A percentile compares a stretch with the other conserved stretches of the same genome.
phyloP scores from a whole-genome alignment of 2,797 vertebrate species.

The Sebastes ruberrimus region DNA sequence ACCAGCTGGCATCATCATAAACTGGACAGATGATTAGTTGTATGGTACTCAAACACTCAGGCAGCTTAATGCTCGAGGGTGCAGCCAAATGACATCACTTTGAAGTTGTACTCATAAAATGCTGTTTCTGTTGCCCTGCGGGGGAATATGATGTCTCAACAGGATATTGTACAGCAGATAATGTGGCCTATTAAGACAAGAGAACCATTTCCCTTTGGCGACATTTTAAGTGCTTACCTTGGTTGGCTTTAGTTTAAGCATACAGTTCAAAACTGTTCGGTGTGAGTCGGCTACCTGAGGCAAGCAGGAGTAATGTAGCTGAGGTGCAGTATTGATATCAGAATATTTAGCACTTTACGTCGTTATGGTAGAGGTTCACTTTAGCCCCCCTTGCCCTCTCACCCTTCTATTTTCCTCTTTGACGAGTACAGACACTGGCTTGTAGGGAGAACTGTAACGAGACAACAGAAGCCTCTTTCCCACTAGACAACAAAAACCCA shows the following conservation, averaged over 20 bases:
- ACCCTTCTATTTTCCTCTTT: background rate
- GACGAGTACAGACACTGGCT: too few relatives aligned
- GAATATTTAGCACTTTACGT: background rate
- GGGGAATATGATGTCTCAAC: constrained; percentile 2
- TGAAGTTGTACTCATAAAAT: constrained; percentile 24
- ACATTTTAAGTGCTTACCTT: background rate
- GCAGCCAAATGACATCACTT: constrained; percentile 26
- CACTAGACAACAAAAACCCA: too few relatives aligned
- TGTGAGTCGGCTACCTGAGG: background rate
- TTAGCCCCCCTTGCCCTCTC: background rate
- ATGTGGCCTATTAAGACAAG: background rate
- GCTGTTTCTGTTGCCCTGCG: background rate
- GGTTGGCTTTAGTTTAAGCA: background rate
- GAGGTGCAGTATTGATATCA: background rate
- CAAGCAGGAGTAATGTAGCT: background rate
- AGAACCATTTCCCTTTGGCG: background rate
- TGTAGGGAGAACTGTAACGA: background rate
- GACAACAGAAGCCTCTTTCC: too few relatives aligned
- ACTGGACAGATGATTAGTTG: background rate
- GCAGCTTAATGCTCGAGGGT: background rate
- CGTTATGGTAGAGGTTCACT: background rate
- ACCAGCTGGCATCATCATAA: constrained; percentile 12
- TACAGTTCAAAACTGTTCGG: background rate
- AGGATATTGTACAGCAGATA: constrained; percentile 17
- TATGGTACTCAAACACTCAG: background rate